Evolutionary conservation across 2,113 vertebrate genomes (phyloP), one percentile per base, ranked within the genome.

Genomic region (Baryphthengus martii): DNA sequence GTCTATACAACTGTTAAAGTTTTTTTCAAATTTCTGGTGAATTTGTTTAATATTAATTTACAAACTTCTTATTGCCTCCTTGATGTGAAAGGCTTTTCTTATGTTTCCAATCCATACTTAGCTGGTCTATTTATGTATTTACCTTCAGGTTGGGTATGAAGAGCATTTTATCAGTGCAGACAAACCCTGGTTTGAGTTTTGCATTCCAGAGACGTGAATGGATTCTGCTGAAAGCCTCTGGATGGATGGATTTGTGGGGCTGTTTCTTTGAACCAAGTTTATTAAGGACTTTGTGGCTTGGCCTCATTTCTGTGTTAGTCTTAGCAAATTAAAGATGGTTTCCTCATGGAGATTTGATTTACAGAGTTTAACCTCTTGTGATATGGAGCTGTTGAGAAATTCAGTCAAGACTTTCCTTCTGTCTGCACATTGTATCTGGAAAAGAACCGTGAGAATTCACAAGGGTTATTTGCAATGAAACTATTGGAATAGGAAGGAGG

Each of bases 221-320:
- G 47, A 24, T 95, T 90, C 72, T 94, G 67, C 90, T 93, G 86
- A 23, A 88, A 93, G 76, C 53, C 56, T 71, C 21, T n/a, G 12
- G 28, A 10, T 67, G 52, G 93, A 61, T 94, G 82, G 68, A 37
- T 94, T 96, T 90, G 31, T 94, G 16, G 26, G 67, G 61, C 59
- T 88, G 45, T 62, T 88, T 7, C 85, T 95, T 90, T 85, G 59
- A 90, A 52, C 75, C 55, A 50, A 85, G 9, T 88, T 77, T 50
- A 18, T 77, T 70, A 90, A 90, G 59, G 82, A 80, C 55, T 94
- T 73, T 56, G 85, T 91, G 95, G 91, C 78, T 91, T 95, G 94
- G 88, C 91, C 59, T 89, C n/a, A 16, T 39, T 70, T 93, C 75
- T 90, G 25, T 83, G 62, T 91, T 79, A 76, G 87, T 88, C 74